Percentiles rank a stretch among this genome's conserved stretches.
Conservation (phyloP, 2,888 invertebrate species). For the Lathronympha strigana region DNA sequence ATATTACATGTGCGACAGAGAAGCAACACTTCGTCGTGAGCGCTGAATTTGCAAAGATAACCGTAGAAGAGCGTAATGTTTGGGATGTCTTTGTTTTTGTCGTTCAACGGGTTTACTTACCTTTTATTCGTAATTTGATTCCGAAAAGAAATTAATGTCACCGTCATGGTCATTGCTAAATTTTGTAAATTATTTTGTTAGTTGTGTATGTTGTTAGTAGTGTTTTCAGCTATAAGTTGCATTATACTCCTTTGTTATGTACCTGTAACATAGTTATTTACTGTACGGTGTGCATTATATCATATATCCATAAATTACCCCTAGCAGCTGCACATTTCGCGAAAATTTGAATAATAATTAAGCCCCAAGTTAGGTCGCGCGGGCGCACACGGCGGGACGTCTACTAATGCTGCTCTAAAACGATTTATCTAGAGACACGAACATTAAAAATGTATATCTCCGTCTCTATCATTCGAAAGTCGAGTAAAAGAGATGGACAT, state of each 20-base stretch:
- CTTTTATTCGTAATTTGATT: not conserved
- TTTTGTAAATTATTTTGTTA: not conserved
- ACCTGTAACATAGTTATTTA: not conserved
- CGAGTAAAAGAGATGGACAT: no score
- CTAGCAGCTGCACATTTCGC: constrained; percentile 4
- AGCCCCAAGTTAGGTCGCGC: not conserved
- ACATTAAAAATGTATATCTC: no score
- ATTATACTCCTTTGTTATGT: not conserved
- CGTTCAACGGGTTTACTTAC: not conserved
- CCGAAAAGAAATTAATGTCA: not conserved
- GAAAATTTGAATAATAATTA: constrained; percentile 1
- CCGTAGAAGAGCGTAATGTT: not conserved
- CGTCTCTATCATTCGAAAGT: no score
- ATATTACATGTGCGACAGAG: no score
- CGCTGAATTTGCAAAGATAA: not conserved
- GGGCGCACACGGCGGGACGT: not conserved
- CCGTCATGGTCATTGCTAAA: no score
- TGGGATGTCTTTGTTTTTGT: not conserved
- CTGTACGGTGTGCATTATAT: not conserved
- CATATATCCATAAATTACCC: not conserved
- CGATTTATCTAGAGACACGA: not conserved
- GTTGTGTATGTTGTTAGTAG: not conserved
- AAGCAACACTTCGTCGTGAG: no score
- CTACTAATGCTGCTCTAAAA: not conserved
- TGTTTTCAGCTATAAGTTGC: not conserved